Conservation (phyloP, 2,113 vertebrate genomes). For the Nothoprocta perdicaria region DNA sequence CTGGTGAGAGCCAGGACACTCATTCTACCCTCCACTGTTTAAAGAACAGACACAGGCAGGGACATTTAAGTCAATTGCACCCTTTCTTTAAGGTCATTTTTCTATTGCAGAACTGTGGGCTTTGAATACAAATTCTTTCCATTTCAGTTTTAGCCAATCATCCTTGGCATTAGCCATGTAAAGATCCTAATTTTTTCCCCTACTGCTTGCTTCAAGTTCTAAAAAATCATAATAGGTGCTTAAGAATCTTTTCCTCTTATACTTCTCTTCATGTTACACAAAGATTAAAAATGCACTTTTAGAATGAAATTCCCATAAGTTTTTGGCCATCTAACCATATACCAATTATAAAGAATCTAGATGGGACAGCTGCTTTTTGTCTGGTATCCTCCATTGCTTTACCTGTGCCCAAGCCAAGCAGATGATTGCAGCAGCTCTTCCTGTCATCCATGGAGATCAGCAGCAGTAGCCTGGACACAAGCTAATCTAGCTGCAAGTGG, state of each 20-base stretch:
- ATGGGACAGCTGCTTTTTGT: background rate
- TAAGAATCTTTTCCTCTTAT: background rate
- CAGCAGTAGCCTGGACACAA: background rate
- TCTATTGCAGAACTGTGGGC: background rate
- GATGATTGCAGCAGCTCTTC: background rate
- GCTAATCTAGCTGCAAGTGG: background rate
- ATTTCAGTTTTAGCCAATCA: background rate
- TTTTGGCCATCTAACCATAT: background rate
- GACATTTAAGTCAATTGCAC: background rate
- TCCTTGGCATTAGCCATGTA: background rate
- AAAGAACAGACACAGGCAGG: background rate
- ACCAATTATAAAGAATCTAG: background rate
- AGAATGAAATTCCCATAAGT: background rate
- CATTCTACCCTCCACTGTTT: background rate
- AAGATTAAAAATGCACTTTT: background rate
- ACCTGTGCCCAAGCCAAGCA: background rate
- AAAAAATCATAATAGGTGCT: background rate
- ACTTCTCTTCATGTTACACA: background rate
- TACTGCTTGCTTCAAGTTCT: background rate
- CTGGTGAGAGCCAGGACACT: background rate
- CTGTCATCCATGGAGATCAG: background rate
- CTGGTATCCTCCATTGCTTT: background rate
- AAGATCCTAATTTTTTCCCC: background rate
- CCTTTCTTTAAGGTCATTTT: background rate
- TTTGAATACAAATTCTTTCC: background rate